Percentiles rank a stretch among this genome's conserved stretches.
These are phyloP conservation scores for Fulmarus glacialis DNA, from an alignment of 2,113 vertebrate species.

Conservation along the genomic window DNA sequence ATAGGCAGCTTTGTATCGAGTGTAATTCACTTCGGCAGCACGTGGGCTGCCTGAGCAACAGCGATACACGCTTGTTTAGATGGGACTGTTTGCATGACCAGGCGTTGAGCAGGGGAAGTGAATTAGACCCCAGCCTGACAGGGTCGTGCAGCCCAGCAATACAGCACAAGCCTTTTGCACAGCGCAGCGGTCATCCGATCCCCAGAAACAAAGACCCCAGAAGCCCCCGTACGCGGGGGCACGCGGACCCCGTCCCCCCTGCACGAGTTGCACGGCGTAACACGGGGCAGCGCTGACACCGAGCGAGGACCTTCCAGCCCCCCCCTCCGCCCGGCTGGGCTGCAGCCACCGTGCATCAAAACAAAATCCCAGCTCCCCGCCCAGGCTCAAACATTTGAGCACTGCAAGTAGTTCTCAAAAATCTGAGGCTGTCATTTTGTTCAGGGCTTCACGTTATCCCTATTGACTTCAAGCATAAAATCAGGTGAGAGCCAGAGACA, in stretches of 20 bases:
- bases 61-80: neutral
- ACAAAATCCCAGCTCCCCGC: neutral
- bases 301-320: neutral
- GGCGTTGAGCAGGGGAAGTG: neutral
- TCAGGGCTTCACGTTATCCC: neutral
- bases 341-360: neutral
- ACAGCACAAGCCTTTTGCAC: neutral
- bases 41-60: neutral
- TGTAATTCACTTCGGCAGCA: neutral
- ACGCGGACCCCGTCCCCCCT: accelerated
- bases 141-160: neutral
- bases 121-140: neutral
- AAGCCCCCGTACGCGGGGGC: accelerated
- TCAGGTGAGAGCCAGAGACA: conserved; percentile 9
- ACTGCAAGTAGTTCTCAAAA: neutral
- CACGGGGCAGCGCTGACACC: neutral
- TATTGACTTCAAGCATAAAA: conserved; percentile 15
- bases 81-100: neutral
- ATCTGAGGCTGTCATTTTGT: neutral
- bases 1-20: neutral
- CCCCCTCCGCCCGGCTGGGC: neutral
- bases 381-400: neutral
- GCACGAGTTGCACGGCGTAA: accelerated
- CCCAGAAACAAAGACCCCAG: neutral
- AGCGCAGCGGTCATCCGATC: accelerated